Base-by-base conservation (phyloP, 1,140 invertebrate genomes). In the Mamestra configurata region DNA sequence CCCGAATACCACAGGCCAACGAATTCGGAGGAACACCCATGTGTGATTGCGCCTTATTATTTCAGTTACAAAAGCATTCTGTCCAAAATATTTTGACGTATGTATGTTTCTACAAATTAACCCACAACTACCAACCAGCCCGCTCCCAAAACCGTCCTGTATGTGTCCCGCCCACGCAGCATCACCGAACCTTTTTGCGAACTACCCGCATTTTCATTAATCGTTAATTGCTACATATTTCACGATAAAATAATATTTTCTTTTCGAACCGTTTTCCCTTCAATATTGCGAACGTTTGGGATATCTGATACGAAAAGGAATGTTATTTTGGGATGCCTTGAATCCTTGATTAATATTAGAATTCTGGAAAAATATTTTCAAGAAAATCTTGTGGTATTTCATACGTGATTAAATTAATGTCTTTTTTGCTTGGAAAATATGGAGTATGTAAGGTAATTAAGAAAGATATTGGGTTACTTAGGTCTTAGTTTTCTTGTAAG, bases 211-310 rank as follows among this genome's bases (percentile, higher is more conserved):
- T 70, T 46, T 64, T 46, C 40, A 70, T 49, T 46, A 49, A 37
- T 27, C 40, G 66, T 24, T 70, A 70, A 70, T 70, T 70, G 22
- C 66, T 49, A 68, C 37, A 68, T 35, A 35, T 70, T 24, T 49
- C 27, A 43, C 22, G 20, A n/a, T 8, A 8, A 55, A 55, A 55
- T 11, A 24, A 55, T 55, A 55, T 55, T 55, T 8, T 24, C 59
- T n/a, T 37, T 31, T 31, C 55, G 20, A 22, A 53, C 51, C 20
- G 49, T 20, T 59, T 35, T n/a, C 15, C 13, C 5, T n/a, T 11
- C 31, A 35, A 64, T 37, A 64, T 64, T 40, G 15, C 31, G n/a
- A 37, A 4, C 59, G 4, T 24, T 55, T 18, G 59, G n/a, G 35
- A 64, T 64, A 64, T 35, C 15, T 18, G 5, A 64, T 70, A 27